Percentiles rank a stretch among this genome's conserved stretches.
Evolutionary conservation across 2,797 vertebrate species (phyloP).

Genomic region (Rhinogobio ventralis): DNA sequence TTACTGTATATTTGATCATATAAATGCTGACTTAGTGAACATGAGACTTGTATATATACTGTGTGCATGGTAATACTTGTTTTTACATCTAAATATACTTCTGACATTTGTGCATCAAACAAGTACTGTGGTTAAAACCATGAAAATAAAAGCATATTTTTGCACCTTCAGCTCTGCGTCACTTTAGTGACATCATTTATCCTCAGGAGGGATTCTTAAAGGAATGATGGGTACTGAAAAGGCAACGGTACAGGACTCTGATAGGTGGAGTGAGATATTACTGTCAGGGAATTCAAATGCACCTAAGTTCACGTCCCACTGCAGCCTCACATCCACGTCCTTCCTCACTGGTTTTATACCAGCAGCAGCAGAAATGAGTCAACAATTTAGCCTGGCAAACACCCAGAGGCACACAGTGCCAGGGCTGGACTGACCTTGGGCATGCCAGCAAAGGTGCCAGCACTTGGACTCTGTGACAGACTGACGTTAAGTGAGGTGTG

Average conservation of each 20-base stretch:
- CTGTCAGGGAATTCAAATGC: constrained; percentile 4
- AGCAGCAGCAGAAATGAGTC: constrained; percentile 26
- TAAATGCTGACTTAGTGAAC: background rate
- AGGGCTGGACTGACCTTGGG: constrained; percentile 27
- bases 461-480: background rate
- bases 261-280: background rate
- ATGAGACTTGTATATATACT: background rate
- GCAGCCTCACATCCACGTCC: constrained; percentile 2
- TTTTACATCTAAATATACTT: background rate
- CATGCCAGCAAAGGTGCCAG: constrained; percentile 13
- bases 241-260: background rate
- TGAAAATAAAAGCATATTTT: background rate
- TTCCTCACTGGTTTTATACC: background rate
- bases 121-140: background rate
- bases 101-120: background rate
- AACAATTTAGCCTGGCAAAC: constrained; percentile 42
- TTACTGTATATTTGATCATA: background rate
- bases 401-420: constrained; percentile 18
- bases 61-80: background rate
- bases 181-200: background rate
- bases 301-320: constrained; percentile 33
- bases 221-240: background rate
- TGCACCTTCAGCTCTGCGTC: background rate
- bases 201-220: background rate
- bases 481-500: constrained; percentile 12